phyloP scores from a whole-genome alignment of 1,140 invertebrate genomes.

The Drosophila equinoxialis region DNA sequence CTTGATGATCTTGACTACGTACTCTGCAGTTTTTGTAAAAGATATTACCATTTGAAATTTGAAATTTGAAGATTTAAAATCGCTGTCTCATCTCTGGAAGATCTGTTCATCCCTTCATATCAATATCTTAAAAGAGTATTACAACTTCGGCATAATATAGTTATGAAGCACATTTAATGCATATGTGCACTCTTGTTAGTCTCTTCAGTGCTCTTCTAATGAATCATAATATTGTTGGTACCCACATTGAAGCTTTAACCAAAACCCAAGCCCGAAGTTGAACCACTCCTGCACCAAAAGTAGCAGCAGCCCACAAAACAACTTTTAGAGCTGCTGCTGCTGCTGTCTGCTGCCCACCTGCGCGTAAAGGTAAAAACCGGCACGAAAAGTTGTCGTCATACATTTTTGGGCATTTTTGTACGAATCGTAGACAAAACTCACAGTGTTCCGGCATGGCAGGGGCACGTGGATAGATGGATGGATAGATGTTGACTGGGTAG shows the following conservation, averaged over 20 bases:
- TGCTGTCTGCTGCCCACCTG: conserved; percentile 59
- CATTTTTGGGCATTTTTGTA: conserved; percentile 70
- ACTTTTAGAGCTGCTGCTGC: not conserved
- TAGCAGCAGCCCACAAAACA: conserved; percentile 38
- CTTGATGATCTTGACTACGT: too few species aligned
- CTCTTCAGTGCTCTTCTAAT: not conserved
- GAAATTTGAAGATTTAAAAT: too few species aligned
- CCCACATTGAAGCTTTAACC: conserved; percentile 1
- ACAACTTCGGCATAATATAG: not conserved
- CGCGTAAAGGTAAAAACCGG: conserved; percentile 52
- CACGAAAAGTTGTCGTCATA: conserved; percentile 69
- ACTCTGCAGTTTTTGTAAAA: too few species aligned
- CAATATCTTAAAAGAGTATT: not conserved
- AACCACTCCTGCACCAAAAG: conserved; percentile 1
- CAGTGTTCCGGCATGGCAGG: conserved; percentile 11
- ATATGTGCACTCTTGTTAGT: conserved; percentile 2
- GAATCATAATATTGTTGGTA: conserved; percentile 10
- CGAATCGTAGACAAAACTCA: conserved; percentile 57
- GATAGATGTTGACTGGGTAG: conserved; percentile 33
- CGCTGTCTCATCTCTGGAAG: too few species aligned
- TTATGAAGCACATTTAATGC: not conserved
- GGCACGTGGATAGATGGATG: conserved; percentile 49
- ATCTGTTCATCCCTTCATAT: too few species aligned
- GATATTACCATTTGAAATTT: too few species aligned
- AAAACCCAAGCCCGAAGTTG: not conserved